phyloP scores from a whole-genome alignment of 2,797 vertebrate genomes.

The Melanotaenia nigrans region DNA sequence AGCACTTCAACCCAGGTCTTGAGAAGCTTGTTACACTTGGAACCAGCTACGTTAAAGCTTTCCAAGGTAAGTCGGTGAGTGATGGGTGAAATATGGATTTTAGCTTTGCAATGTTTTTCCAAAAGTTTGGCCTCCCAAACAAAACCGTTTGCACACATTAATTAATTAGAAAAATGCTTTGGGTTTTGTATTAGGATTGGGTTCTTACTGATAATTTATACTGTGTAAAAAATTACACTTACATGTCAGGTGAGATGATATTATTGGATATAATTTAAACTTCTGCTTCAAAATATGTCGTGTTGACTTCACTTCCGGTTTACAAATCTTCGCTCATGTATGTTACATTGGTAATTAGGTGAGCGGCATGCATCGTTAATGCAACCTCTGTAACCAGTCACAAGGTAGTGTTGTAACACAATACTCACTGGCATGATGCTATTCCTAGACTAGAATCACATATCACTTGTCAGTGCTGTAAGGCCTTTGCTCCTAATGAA shows the following conservation, averaged over 20 bases:
- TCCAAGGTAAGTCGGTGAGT: slow-evolving; percentile 85
- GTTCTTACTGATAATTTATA: background rate
- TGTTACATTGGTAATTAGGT: slow-evolving; percentile 30
- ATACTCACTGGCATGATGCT: slow-evolving; percentile 39
- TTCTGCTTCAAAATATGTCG: background rate
- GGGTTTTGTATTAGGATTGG: background rate
- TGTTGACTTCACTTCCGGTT: slow-evolving; percentile 2
- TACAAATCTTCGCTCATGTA: background rate
- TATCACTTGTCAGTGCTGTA: slow-evolving; percentile 49
- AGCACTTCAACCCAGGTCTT: slow-evolving; percentile 94
- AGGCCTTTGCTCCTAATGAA: slow-evolving; percentile 21
- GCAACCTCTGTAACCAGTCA: slow-evolving; percentile 35
- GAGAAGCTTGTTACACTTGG: slow-evolving; percentile 93
- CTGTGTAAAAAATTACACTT: no score
- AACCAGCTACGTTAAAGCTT: slow-evolving; percentile 92
- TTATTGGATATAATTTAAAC: background rate
- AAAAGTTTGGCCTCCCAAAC: background rate
- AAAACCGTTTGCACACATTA: no score
- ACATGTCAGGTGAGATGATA: no score
- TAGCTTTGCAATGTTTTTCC: background rate
- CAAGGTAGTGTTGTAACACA: slow-evolving; percentile 47
- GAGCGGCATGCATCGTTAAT: slow-evolving; percentile 58
- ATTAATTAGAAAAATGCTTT: background rate
- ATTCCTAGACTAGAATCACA: slow-evolving; percentile 50
- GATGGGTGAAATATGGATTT: background rate